These are phyloP conservation scores for Myathropa florea DNA, from an alignment of 2,888 invertebrate species.

Conservation along the genomic window DNA sequence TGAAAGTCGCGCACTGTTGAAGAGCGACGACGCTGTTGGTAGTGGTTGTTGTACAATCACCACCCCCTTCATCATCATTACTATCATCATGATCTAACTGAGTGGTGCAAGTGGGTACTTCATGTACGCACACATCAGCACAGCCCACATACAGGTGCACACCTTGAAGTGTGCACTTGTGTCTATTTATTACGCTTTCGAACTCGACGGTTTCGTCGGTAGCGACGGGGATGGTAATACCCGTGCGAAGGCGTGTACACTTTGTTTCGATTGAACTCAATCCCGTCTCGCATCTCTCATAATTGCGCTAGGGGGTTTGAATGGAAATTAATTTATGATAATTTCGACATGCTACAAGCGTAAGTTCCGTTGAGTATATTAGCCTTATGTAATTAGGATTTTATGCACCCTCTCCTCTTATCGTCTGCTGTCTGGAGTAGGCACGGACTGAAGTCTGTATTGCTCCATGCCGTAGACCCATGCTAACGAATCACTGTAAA, in stretches of 20 bases:
- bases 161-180: not conserved
- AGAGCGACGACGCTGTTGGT: not conserved
- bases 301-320: slow-evolving; percentile 5
- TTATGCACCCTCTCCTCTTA: not conserved
- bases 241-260: not conserved
- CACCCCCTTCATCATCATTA: slow-evolving; percentile 15
- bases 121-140: not conserved
- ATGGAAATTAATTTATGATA: slow-evolving; percentile 50
- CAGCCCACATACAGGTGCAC: not conserved
- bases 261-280: slow-evolving; percentile 43
- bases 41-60: slow-evolving; percentile 16
- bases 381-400: slow-evolving; percentile 44
- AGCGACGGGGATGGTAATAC: not conserved
- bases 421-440: not conserved
- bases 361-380: slow-evolving; percentile 45
- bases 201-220: not conserved
- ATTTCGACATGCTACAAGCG: slow-evolving; percentile 46
- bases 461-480: not conserved
- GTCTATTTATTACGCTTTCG: not conserved
- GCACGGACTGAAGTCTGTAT: not conserved
- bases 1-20: slow-evolving; percentile 19
- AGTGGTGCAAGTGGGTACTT: slow-evolving; percentile 27
- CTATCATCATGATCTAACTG: slow-evolving; percentile 40
- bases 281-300: slow-evolving; percentile 6
- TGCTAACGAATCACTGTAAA: not conserved